Evolutionary conservation across 2,888 invertebrate genomes (phyloP).

Genomic region (Biston betularia): DNA sequence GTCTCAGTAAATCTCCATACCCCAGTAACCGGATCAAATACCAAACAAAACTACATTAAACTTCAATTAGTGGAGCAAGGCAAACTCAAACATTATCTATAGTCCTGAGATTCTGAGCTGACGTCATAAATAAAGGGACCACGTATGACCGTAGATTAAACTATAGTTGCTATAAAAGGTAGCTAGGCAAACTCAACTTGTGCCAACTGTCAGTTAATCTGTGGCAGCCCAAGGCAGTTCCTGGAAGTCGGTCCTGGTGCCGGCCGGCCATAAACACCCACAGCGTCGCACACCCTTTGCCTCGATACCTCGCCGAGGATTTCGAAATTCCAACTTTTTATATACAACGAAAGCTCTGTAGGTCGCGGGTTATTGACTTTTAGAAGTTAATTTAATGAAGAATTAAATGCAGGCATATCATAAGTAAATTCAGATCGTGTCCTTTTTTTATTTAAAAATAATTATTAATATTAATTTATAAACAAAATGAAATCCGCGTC

Average conservation of each 20-base stretch:
- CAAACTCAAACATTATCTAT: slow-evolving; percentile 58
- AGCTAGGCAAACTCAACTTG: slow-evolving; percentile 51
- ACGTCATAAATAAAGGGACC: slow-evolving; percentile 74
- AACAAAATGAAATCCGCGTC: too few relatives aligned
- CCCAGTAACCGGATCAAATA: slow-evolving; percentile 10
- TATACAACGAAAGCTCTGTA: slow-evolving; percentile 50
- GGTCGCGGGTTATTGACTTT: slow-evolving; percentile 53
- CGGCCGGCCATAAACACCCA: slow-evolving; percentile 69
- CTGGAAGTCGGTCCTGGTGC: slow-evolving; percentile 57
- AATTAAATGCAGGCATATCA: slow-evolving; percentile 6
- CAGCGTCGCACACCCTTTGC: slow-evolving; percentile 58
- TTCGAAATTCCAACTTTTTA: slow-evolving; percentile 57
- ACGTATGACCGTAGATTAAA: slow-evolving; percentile 31
- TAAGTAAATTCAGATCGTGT: neutral
- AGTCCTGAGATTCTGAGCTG: slow-evolving; percentile 50
- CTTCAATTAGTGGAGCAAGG: slow-evolving; percentile 62
- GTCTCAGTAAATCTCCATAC: neutral
- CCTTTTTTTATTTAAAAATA: neutral
- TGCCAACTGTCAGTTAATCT: slow-evolving; percentile 24
- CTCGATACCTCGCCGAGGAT: slow-evolving; percentile 54
- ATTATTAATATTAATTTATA: too few relatives aligned
- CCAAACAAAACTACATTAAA: slow-evolving; percentile 60
- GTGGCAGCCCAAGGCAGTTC: slow-evolving; percentile 58
- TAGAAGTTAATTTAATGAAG: slow-evolving; percentile 30
- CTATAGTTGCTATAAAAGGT: slow-evolving; percentile 41